Conservation (phyloP, 1,140 invertebrate species). For the Propsilocerus akamusi region DNA sequence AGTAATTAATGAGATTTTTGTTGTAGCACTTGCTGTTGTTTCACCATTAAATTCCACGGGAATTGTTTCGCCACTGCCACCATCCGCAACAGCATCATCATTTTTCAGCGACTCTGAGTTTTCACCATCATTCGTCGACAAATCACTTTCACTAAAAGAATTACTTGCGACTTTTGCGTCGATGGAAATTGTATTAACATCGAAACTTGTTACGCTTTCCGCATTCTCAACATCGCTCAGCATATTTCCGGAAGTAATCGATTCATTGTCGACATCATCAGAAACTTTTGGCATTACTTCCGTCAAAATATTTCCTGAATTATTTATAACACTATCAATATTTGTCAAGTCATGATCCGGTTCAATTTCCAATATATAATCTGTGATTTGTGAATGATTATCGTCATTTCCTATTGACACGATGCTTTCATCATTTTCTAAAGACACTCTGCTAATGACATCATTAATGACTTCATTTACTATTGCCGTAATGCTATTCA, state of each 20-base stretch:
- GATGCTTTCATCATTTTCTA: slow-evolving; percentile 11
- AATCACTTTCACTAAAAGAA: neutral
- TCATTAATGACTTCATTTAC: slow-evolving; percentile 1
- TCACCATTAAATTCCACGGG: neutral
- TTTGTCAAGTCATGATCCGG: neutral
- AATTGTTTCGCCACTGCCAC: no score
- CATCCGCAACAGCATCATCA: neutral
- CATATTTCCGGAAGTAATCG: neutral
- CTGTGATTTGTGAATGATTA: slow-evolving; percentile 23
- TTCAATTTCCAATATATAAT: neutral
- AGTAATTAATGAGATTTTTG: neutral
- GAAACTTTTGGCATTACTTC: neutral
- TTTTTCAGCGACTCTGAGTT: neutral
- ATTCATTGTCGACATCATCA: slow-evolving; percentile 3
- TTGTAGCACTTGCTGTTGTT: no score
- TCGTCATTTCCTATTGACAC: slow-evolving; percentile 19
- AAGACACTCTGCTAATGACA: slow-evolving; percentile 5
- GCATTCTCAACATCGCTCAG: no score
- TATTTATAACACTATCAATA: slow-evolving; percentile 1
- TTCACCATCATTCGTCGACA: neutral
- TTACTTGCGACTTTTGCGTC: neutral
- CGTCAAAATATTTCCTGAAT: neutral
- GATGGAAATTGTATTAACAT: no score
- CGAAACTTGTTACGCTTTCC: no score
- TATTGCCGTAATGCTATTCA: neutral